Base-by-base conservation (phyloP, 2,797 vertebrate genomes). In the Knipowitschia caucasica region DNA sequence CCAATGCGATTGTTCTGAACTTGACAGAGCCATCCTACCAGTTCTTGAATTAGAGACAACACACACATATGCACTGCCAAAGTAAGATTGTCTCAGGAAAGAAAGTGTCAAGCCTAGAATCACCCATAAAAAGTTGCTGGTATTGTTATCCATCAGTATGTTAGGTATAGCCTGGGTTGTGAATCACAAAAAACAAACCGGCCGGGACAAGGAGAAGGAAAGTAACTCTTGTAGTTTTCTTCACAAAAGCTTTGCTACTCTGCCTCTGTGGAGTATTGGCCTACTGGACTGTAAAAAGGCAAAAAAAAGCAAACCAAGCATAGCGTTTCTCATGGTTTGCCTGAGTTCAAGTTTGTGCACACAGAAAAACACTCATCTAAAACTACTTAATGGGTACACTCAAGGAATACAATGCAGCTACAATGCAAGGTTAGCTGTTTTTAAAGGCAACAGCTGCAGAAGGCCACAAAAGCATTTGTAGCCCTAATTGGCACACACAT, bases 111-210 rank as follows among this genome's bases (percentile, higher is more conserved):
- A 83, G 70, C 64, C 72, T 69, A 53, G 75, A 56, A 62, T 69
- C 54, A 70, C 59, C 67, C 55, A 76, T 59, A 68, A 47, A 78
- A 43, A 77, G 72, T 53, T 65, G 46, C 47, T 53, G 64, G 25
- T 72, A 72, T 71, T 77, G 63, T 78, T 79, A 77, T 82, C 78
- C 77, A 82, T 82, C 80, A 80, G 71, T 73, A 71, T 76, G 73
- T 84, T 77, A 78, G 69, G 71, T 71, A 47, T 31, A 86, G 79
- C 69, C 24, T 56, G 58, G 73, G 59, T 59, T 79, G 74, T 84
- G 73, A 71, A 67, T 83, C 69, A 69, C 54, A 66, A 64, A n/a
- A 85, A 83, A 87, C 81, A 85, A 87, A 86, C 75, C 78, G 83
- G 24, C 65, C 55, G 63, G 75, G 74, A 83, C 77, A 79, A 78